Evolutionary conservation across 2,888 invertebrate species (phyloP).

Genomic region (Eilema depressum): DNA sequence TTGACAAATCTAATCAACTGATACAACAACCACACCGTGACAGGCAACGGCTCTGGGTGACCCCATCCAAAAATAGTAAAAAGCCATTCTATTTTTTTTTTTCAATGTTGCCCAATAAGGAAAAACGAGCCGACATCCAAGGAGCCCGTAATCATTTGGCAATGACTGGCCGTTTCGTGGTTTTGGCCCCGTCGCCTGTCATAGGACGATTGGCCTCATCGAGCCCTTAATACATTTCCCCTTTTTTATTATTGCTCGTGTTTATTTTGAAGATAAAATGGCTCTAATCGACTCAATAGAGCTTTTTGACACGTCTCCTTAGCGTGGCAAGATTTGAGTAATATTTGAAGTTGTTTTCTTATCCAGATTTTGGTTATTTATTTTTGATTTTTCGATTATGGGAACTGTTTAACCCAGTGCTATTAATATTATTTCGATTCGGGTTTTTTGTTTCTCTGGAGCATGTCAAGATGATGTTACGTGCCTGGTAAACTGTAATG

Average conservation of each 20-base stretch:
- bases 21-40: slow-evolving; percentile 12
- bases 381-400: background rate
- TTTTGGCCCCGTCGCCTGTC: slow-evolving; percentile 80
- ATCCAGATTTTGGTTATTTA: background rate
- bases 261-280: slow-evolving; percentile 73
- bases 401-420: background rate
- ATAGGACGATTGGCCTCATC: slow-evolving; percentile 74
- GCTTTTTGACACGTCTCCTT: slow-evolving; percentile 37
- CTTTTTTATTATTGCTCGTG: slow-evolving; percentile 67
- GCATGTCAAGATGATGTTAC: too few relatives aligned
- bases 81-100: slow-evolving; percentile 53
- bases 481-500: too few relatives aligned
- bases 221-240: slow-evolving; percentile 59
- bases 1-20: slow-evolving; percentile 10
- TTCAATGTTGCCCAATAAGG: slow-evolving; percentile 56
- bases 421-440: background rate
- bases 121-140: slow-evolving; percentile 63
- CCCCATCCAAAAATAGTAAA: slow-evolving; percentile 29
- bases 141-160: slow-evolving; percentile 74
- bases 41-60: background rate
- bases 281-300: slow-evolving; percentile 68
- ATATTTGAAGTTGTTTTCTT: background rate
- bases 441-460: too few relatives aligned
- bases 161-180: slow-evolving; percentile 79
- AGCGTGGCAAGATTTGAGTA: background rate